Conservation (phyloP, 2,113 vertebrate genomes). For the Stigmatopora argus region DNA sequence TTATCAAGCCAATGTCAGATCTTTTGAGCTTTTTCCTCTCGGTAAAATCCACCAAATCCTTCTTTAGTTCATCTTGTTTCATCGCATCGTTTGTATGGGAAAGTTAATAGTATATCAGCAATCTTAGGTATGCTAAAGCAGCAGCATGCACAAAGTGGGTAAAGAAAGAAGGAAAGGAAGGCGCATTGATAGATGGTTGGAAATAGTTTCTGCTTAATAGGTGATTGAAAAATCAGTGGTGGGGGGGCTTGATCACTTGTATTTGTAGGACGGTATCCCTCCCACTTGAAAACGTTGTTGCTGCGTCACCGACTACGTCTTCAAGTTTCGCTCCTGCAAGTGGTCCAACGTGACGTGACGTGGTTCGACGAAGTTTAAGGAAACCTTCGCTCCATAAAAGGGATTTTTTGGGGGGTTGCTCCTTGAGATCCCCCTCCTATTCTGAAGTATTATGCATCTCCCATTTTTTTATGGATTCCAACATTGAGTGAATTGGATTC, state of each 20-base stretch:
- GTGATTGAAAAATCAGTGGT: conserved; percentile 37
- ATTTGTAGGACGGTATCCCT: conserved; percentile 71
- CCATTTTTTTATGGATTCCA: background rate
- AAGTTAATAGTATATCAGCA: too few species aligned
- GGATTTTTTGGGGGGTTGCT: background rate
- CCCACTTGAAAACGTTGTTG: conserved; percentile 69
- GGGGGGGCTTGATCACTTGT: conserved; percentile 35
- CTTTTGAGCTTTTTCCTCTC: conserved; percentile 5
- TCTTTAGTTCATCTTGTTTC: background rate
- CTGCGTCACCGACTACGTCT: conserved; percentile 66
- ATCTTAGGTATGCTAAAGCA: too few species aligned
- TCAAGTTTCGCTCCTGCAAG: conserved; percentile 25
- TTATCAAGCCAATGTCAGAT: conserved; percentile 12
- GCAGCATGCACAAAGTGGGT: too few species aligned
- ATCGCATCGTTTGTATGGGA: background rate
- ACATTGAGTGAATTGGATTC: background rate
- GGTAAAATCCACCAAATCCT: background rate
- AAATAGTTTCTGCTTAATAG: conserved; percentile 41
- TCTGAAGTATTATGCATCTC: background rate
- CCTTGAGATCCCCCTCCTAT: background rate
- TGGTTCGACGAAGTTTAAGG: conserved; percentile 18
- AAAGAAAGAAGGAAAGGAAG: too few species aligned
- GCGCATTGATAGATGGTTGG: too few species aligned
- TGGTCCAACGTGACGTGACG: conserved; percentile 24
- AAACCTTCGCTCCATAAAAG: conserved; percentile 17